These are phyloP conservation scores for Metacarcinus magister DNA, from an alignment of 2,888 invertebrate genomes.

Conservation along the genomic window DNA sequence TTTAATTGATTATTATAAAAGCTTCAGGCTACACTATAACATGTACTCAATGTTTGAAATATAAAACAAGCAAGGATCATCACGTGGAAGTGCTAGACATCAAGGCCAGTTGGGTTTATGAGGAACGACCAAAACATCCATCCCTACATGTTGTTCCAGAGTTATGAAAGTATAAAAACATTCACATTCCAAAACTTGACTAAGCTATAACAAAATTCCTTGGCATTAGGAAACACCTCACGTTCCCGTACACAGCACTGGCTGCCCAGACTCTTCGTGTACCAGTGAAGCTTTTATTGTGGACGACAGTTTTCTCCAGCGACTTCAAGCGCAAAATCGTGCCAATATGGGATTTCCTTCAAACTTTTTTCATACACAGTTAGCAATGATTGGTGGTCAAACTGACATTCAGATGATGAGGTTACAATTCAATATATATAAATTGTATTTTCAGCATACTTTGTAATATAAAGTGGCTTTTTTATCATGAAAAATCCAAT, in stretches of 20 bases:
- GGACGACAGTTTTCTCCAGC: background rate
- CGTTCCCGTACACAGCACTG: background rate
- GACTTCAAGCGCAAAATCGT: background rate
- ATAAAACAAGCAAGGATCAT: background rate
- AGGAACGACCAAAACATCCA: background rate
- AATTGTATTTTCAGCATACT: background rate
- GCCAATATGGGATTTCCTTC: background rate
- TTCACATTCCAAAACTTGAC: background rate
- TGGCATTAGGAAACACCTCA: background rate
- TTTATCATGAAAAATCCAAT: background rate
- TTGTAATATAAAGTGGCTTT: background rate
- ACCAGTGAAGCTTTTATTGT: background rate
- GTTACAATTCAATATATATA: background rate
- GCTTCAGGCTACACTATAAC: background rate
- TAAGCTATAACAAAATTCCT: background rate
- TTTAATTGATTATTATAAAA: background rate
- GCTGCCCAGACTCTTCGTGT: background rate
- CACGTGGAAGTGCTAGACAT: background rate
- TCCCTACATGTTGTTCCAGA: background rate
- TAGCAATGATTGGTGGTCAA: background rate
- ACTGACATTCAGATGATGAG: background rate
- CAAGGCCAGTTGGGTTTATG: background rate
- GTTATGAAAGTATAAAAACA: background rate
- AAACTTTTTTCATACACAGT: background rate
- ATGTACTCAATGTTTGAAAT: background rate